phyloP scores from a whole-genome alignment of 1,140 invertebrate species.

The Dolichoris vasculosae region DNA sequence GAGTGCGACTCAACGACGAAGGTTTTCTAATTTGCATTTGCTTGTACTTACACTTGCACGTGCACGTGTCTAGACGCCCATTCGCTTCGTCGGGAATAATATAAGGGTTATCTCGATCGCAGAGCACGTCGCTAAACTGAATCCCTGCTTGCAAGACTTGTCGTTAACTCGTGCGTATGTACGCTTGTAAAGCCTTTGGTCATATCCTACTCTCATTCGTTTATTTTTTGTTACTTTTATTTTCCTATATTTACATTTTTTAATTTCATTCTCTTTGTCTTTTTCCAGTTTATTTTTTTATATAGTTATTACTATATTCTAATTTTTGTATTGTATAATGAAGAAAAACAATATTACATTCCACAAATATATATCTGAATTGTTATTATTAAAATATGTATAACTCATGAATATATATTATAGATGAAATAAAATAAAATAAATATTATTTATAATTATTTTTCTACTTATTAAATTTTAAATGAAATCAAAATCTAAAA shows the following conservation, averaged over 20 bases:
- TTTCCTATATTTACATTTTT: background rate
- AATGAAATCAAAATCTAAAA: no score
- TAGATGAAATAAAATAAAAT: no score
- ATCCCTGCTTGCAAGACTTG: conserved; percentile 55
- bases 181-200: background rate
- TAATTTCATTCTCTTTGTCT: background rate
- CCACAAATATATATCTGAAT: no score
- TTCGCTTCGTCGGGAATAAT: conserved; percentile 52
- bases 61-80: background rate
- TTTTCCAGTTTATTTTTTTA: no score
- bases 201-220: background rate
- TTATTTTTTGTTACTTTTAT: background rate
- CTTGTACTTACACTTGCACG: background rate
- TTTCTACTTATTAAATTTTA: no score
- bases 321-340: background rate
- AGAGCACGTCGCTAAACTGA: conserved; percentile 66
- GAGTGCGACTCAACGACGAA: conserved; percentile 25
- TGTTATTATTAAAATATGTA: no score
- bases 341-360: no score
- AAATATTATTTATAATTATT: no score
- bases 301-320: no score
- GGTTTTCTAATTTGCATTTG: conserved; percentile 67
- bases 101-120: conserved; percentile 66
- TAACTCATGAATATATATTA: no score
- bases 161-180: conserved; percentile 52